These are phyloP conservation scores for Lucinisca nassula DNA, from an alignment of 2,888 invertebrate genomes.

Conservation along the genomic window DNA sequence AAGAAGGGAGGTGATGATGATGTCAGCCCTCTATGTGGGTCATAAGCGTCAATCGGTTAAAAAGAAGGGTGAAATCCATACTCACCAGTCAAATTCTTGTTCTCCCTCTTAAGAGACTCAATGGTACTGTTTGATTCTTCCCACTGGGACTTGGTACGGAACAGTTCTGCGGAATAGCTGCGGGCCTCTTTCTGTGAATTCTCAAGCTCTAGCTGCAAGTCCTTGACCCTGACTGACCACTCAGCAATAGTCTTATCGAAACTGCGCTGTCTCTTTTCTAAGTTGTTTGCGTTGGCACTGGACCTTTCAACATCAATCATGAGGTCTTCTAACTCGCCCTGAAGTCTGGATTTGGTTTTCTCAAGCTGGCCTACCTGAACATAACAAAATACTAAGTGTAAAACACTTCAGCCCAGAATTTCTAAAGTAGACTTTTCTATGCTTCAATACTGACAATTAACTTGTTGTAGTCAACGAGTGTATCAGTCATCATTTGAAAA, in stretches of 20 bases:
- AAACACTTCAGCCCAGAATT: too few species aligned
- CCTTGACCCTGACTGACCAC: slow-evolving; percentile 99
- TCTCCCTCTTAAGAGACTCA: slow-evolving; percentile 99
- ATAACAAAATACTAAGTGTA: too few species aligned
- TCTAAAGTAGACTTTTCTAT: too few species aligned
- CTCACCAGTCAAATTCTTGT: slow-evolving; percentile 97
- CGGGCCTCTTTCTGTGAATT: slow-evolving; percentile 99
- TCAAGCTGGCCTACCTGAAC: slow-evolving; percentile 94
- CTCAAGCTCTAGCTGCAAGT: slow-evolving; percentile 95
- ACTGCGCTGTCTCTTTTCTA: slow-evolving; percentile 99
- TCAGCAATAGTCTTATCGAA: slow-evolving; percentile 99
- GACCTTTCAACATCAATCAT: slow-evolving; percentile 98
- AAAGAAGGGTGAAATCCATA: too few species aligned
- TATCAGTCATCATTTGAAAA: too few species aligned
- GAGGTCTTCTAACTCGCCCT: slow-evolving; percentile 99
- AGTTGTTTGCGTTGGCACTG: slow-evolving; percentile 91
- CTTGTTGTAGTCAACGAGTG: too few species aligned
- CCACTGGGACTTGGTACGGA: slow-evolving; percentile 98
- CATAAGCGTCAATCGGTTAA: too few species aligned
- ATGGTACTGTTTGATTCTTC: slow-evolving; percentile 99
- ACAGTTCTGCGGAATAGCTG: slow-evolving; percentile 99
- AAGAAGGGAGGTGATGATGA: too few species aligned
- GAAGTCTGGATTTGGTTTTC: slow-evolving; percentile 98
- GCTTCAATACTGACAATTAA: too few species aligned
- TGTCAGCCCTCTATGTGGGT: too few species aligned